Evolutionary conservation across 2,113 vertebrate species (phyloP).

Genomic region (Numenius arquata): DNA sequence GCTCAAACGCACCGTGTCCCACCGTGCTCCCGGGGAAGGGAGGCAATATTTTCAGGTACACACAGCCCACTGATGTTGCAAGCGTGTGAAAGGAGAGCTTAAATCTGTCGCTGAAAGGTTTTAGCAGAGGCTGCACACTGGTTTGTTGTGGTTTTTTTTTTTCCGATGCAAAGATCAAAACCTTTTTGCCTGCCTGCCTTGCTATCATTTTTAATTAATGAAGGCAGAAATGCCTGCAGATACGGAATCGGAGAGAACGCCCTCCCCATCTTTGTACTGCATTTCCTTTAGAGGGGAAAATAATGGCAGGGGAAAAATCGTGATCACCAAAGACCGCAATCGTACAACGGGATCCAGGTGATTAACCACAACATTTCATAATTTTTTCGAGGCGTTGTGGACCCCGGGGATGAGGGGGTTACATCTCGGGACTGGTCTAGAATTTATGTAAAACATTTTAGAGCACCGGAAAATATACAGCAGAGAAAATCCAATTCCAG

Average conservation of each 20-base stretch:
- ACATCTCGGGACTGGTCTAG: background rate
- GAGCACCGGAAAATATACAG: constrained; percentile 10
- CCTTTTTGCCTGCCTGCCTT: background rate
- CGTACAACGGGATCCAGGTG: background rate
- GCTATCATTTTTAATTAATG: constrained; percentile 68
- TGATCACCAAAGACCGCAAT: background rate
- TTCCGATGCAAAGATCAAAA: constrained; percentile 23
- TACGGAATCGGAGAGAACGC: background rate
- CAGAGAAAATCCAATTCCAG: constrained; percentile 51
- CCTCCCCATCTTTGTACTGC: background rate
- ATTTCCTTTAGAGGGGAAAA: background rate
- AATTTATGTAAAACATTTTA: constrained; percentile 18
- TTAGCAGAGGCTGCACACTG: background rate
- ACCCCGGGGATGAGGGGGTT: background rate
- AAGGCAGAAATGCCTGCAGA: constrained; percentile 50
- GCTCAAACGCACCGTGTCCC: rapidly evolving
- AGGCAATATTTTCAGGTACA: background rate
- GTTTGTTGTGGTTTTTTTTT: background rate
- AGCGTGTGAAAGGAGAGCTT: rapidly evolving
- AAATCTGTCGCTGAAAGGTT: background rate
- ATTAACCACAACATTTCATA: background rate
- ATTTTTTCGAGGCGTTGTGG: background rate
- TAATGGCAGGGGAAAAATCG: background rate
- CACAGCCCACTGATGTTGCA: background rate
- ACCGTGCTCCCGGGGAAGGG: background rate